Evolutionary conservation across 2,888 invertebrate genomes (phyloP).

Genomic region (Mactromeris polynyma): DNA sequence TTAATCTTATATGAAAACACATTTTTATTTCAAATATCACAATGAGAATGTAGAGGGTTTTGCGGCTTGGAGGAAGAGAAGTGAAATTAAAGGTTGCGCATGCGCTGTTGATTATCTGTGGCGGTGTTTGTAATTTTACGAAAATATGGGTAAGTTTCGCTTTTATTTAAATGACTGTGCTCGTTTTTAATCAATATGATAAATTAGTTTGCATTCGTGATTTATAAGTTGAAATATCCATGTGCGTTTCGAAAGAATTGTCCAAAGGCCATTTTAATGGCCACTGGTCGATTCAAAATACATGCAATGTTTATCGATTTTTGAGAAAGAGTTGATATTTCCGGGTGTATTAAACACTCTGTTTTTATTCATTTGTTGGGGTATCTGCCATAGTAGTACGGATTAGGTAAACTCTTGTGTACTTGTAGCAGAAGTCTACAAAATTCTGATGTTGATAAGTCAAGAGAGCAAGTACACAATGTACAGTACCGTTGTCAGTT

Average conservation of each 20-base stretch:
- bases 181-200: not conserved
- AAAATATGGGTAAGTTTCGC: constrained; percentile 63
- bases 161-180: not conserved
- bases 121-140: constrained; percentile 53
- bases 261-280: not conserved
- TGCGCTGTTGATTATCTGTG: constrained; percentile 50
- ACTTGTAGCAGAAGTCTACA: not conserved
- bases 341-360: constrained; percentile 22
- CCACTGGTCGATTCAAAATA: not conserved
- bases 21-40: not conserved
- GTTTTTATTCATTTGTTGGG: too few relatives aligned
- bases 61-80: constrained; percentile 18
- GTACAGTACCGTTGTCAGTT: not conserved
- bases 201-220: not conserved
- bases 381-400: not conserved
- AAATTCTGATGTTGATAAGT: not conserved
- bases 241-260: not conserved
- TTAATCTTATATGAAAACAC: not conserved
- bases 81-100: constrained; percentile 41
- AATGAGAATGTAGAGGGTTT: not conserved
- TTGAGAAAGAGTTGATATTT: constrained; percentile 14
- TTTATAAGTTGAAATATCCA: not conserved
- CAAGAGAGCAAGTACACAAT: not conserved
- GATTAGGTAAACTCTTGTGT: not conserved
- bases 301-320: constrained; percentile 42